phyloP scores from a whole-genome alignment of 2,888 invertebrate genomes.

The Pomacea canaliculata region DNA sequence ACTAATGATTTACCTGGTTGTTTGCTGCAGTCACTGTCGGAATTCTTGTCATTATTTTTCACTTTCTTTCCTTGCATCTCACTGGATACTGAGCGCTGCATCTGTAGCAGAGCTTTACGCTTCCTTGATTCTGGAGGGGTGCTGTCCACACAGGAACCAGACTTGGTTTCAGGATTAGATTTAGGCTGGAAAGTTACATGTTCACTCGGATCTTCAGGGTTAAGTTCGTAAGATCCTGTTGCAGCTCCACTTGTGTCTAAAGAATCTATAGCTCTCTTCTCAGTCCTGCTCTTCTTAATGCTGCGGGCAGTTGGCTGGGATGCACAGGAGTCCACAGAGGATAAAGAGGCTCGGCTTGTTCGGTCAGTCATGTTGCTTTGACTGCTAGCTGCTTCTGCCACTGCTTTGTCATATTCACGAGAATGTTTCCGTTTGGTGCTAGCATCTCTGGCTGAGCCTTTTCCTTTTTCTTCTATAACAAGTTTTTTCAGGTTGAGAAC shows the following conservation, averaged over 20 bases:
- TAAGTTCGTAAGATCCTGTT: background rate
- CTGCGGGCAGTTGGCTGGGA: background rate
- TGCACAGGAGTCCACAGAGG: conserved; percentile 10
- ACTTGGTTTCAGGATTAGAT: background rate
- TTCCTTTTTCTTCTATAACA: conserved; percentile 13
- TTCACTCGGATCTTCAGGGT: background rate
- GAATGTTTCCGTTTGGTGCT: conserved; percentile 16
- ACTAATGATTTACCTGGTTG: background rate
- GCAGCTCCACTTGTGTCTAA: conserved; percentile 8
- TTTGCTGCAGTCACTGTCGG: background rate
- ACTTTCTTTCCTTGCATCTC: background rate
- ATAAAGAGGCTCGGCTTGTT: background rate
- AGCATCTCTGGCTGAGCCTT: conserved; percentile 5
- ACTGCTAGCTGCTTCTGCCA: conserved; percentile 14
- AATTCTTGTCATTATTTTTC: conserved; percentile 10
- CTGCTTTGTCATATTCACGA: conserved; percentile 6
- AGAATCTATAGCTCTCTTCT: background rate
- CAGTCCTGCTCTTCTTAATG: conserved; percentile 11
- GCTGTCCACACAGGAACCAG: background rate
- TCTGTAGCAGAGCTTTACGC: conserved; percentile 10
- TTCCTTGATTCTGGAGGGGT: conserved; percentile 14
- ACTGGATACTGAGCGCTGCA: conserved; percentile 12
- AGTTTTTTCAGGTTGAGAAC: conserved; percentile 27
- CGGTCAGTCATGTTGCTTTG: background rate
- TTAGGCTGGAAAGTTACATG: background rate